Evolutionary conservation across 1,140 invertebrate species (phyloP).

Genomic region (Diabrotica virgifera): DNA sequence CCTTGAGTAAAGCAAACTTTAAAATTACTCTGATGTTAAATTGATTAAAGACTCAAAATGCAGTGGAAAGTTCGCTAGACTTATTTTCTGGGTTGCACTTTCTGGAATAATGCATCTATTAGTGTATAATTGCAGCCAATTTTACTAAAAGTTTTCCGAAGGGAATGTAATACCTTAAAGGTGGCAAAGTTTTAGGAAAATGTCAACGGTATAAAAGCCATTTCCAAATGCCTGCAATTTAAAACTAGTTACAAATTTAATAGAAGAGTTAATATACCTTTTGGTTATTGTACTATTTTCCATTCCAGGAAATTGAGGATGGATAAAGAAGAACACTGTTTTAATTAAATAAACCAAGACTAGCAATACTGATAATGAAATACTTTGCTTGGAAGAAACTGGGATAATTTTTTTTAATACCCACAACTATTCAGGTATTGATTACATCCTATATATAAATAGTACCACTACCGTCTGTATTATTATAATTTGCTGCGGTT

Average conservation of each 20-base stretch:
- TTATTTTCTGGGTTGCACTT: not conserved
- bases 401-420: too few relatives aligned
- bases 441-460: too few relatives aligned
- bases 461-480: too few relatives aligned
- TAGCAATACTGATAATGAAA: too few relatives aligned
- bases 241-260: not conserved
- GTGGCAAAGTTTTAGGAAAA: not conserved
- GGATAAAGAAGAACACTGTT: too few relatives aligned
- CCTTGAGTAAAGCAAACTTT: not conserved
- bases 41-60: slow-evolving; percentile 8
- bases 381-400: too few relatives aligned
- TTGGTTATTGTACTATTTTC: too few relatives aligned
- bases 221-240: not conserved
- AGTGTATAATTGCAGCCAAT: slow-evolving; percentile 3
- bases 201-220: not conserved
- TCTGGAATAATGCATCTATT: slow-evolving; percentile 10
- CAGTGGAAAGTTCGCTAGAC: not conserved
- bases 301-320: too few relatives aligned
- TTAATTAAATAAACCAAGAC: too few relatives aligned
- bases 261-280: not conserved
- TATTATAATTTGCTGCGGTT: too few relatives aligned
- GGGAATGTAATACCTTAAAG: not conserved
- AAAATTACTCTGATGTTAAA: slow-evolving; percentile 3
- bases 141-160: not conserved
- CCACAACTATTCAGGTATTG: too few relatives aligned